A percentile compares a stretch with the other conserved stretches of the same genome.
These are phyloP conservation scores for Sitta carolinensis DNA, from an alignment of 2,797 vertebrate genomes.

Conservation along the genomic window DNA sequence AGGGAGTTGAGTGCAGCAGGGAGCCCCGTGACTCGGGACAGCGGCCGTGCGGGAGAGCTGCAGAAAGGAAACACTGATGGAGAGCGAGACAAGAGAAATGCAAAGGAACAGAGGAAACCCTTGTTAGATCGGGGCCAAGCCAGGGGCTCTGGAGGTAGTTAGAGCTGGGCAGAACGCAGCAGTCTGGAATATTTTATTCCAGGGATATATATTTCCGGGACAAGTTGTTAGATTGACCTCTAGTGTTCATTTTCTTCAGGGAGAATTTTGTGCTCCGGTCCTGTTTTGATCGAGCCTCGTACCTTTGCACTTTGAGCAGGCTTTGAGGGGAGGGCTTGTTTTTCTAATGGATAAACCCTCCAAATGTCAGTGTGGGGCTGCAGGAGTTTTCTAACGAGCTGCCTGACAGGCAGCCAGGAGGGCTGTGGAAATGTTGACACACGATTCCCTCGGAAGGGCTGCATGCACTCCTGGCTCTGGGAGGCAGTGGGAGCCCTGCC, in stretches of 20 bases:
- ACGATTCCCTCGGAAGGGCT: not conserved
- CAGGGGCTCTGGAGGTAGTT: constrained; percentile 46
- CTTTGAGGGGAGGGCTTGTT: not conserved
- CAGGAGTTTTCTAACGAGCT: not conserved
- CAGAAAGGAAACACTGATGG: constrained; percentile 19
- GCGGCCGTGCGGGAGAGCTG: not conserved
- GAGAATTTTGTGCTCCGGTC: not conserved
- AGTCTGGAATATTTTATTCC: constrained; percentile 44
- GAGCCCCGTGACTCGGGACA: not conserved
- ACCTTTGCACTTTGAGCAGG: not conserved
- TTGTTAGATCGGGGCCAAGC: constrained; percentile 3
- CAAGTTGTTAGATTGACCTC: constrained; percentile 58
- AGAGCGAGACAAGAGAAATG: constrained; percentile 33
- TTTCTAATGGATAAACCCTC: not conserved
- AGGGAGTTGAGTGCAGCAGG: not conserved
- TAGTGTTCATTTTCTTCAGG: constrained; percentile 50
- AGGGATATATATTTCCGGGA: constrained; percentile 40
- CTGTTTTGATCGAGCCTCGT: not conserved
- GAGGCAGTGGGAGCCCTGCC: constrained; percentile 25
- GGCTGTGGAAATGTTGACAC: constrained; percentile 21
- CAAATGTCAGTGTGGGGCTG: not conserved
- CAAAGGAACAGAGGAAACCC: constrained; percentile 17
- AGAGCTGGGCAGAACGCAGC: not conserved
- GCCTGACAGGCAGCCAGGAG: constrained; percentile 20
- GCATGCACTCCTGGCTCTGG: not conserved